phyloP scores from a whole-genome alignment of 2,888 invertebrate genomes.

The Lysandra bellargus region DNA sequence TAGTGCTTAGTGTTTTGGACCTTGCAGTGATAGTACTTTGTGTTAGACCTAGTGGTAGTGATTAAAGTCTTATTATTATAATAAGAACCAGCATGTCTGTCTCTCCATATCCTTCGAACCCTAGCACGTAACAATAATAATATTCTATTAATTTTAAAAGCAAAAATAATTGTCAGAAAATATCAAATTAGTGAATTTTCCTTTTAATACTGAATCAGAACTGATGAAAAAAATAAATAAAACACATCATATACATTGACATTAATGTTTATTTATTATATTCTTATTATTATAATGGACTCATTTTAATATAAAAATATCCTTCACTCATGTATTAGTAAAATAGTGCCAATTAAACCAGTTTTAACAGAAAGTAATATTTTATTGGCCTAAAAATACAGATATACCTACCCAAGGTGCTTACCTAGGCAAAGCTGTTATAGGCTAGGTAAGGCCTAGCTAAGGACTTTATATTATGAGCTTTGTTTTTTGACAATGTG shows the following conservation, averaged over 20 bases:
- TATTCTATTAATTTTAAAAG: too few relatives aligned
- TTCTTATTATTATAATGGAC: constrained; percentile 13
- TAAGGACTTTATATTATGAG: background rate
- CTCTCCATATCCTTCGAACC: too few relatives aligned
- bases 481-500: background rate
- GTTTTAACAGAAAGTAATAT: background rate
- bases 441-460: background rate
- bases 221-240: background rate
- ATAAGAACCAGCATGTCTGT: too few relatives aligned
- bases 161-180: too few relatives aligned
- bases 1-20: too few relatives aligned
- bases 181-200: too few relatives aligned
- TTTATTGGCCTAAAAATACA: background rate
- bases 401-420: background rate
- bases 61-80: too few relatives aligned
- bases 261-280: background rate
- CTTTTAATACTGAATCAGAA: too few relatives aligned
- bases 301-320: constrained; percentile 31
- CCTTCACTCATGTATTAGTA: constrained; percentile 5
- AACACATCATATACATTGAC: constrained; percentile 11
- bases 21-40: too few relatives aligned
- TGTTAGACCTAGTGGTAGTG: too few relatives aligned
- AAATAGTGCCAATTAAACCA: background rate
- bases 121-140: too few relatives aligned
- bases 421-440: background rate